A percentile compares a stretch with the other conserved stretches of the same genome.
Conservation (phyloP, 2,888 invertebrate species). For the Proisotoma minuta region DNA sequence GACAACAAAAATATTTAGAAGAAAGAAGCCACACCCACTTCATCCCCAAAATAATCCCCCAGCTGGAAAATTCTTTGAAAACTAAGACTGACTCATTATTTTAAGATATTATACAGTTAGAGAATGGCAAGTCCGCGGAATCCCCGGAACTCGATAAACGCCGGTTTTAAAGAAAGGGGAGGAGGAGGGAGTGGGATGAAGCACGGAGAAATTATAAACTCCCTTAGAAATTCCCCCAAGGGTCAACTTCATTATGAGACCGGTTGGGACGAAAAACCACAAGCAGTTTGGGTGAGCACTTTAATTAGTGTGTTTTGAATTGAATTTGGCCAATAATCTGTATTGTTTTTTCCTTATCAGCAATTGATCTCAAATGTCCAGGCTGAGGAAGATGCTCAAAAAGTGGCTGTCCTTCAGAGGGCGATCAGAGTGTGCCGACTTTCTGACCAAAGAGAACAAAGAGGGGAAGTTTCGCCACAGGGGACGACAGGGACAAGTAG, state of each 20-base stretch:
- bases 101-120: too few species aligned
- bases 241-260: conserved; percentile 38
- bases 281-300: conserved; percentile 30
- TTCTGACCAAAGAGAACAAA: background rate
- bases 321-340: background rate
- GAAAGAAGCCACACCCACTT: too few species aligned
- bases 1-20: too few species aligned
- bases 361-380: conserved; percentile 26
- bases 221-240: conserved; percentile 38
- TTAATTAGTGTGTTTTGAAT: background rate
- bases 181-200: background rate
- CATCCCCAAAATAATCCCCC: too few species aligned
- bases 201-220: conserved; percentile 13
- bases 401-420: conserved; percentile 27
- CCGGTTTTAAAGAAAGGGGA: too few species aligned
- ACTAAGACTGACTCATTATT: too few species aligned
- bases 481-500: conserved; percentile 10
- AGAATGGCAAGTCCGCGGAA: background rate
- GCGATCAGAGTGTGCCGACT: too few species aligned
- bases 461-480: background rate
- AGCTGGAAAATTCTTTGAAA: too few species aligned
- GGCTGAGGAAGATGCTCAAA: conserved; percentile 27
- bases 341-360: conserved; percentile 19
- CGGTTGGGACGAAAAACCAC: conserved; percentile 40
- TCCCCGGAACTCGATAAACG: background rate